These are phyloP conservation scores for Apostichopus californicus DNA, from an alignment of 35 echinoderm and acorn worm species.

Conservation along the genomic window DNA sequence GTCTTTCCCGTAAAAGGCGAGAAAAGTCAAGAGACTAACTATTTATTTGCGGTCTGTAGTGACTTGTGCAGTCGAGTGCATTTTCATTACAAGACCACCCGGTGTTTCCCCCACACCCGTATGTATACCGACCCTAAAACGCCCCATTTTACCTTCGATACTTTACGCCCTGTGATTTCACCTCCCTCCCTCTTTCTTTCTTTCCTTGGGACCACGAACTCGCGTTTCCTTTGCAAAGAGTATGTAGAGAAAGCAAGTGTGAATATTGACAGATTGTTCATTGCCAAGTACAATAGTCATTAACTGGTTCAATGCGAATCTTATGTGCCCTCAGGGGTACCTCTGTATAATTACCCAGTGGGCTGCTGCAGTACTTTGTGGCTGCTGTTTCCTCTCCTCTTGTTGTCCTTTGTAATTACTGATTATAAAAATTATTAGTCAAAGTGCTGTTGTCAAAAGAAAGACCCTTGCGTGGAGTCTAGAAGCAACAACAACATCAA, in stretches of 20 bases:
- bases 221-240: not conserved
- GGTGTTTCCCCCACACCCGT: slow-evolving; percentile 17
- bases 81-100: slow-evolving; percentile 39
- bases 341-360: not conserved
- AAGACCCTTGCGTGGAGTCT: too few relatives aligned
- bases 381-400: not conserved
- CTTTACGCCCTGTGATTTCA: slow-evolving; percentile 14
- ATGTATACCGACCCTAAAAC: slow-evolving; percentile 23
- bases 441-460: not conserved
- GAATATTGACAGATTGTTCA: slow-evolving; percentile 20
- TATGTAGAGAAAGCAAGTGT: slow-evolving; percentile 1
- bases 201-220: not conserved
- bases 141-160: slow-evolving; percentile 40
- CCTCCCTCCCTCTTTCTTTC: not conserved
- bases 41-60: not conserved
- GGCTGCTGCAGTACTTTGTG: not conserved
- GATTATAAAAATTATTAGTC: not conserved
- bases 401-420: not conserved
- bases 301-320: slow-evolving; percentile 25
- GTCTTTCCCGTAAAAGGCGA: not conserved
- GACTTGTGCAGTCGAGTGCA: slow-evolving; percentile 36
- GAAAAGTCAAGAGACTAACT: slow-evolving; percentile 28
- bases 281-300: slow-evolving; percentile 15
- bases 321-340: not conserved
- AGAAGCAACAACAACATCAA: not conserved